Evolutionary conservation across 2,797 vertebrate species (phyloP), one percentile per base, ranked within the genome.

Genomic region (Apodemus agrarius): DNA sequence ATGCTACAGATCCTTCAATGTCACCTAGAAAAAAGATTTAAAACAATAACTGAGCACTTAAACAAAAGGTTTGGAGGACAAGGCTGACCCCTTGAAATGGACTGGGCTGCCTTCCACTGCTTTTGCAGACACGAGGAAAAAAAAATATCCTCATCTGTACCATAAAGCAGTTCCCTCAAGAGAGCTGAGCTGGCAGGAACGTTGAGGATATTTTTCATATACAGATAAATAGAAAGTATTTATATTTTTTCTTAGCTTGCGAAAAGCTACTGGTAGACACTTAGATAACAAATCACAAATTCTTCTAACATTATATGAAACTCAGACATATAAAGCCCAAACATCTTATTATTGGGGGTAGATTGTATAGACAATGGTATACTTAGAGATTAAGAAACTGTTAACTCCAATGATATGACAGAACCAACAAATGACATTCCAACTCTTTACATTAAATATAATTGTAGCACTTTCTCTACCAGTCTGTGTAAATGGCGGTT

Each of bases 221-320:
- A 83, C n/a, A 97, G 92, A 84, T 43, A 91, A 61, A 94, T 37
- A 85, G 69, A 79, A 26, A 52, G 63, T 49, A 87, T 74, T 95
- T 93, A 49, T 91, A 86, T 84, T 96, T 96, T 89, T 96, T 96
- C 95, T 95, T 87, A 95, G 94, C 80, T 96, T 97, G 95, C 93
- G 96, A 78, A 92, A 96, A 94, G n/a, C 69, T 57, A 59, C 61
- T 49, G 75, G 79, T 87, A 89, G 79, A 93, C 43, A 54, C 43
- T 88, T 65, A 79, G 86, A 40, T 89, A 95, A 95, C 75, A 96
- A 84, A 93, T 95, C 91, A 97, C 52, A 81, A 61, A 90, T 49
- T n/a, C 29, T 65, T 90, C 24, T 43, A 81, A 93, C 40, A 61
- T 31, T 46, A 78, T 87, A 89, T 90, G 54, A 92, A 93, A 87